Percentiles rank a stretch among this genome's conserved stretches.
Conservation (phyloP, 2,888 invertebrate genomes). For the Pedicia rivosa region DNA sequence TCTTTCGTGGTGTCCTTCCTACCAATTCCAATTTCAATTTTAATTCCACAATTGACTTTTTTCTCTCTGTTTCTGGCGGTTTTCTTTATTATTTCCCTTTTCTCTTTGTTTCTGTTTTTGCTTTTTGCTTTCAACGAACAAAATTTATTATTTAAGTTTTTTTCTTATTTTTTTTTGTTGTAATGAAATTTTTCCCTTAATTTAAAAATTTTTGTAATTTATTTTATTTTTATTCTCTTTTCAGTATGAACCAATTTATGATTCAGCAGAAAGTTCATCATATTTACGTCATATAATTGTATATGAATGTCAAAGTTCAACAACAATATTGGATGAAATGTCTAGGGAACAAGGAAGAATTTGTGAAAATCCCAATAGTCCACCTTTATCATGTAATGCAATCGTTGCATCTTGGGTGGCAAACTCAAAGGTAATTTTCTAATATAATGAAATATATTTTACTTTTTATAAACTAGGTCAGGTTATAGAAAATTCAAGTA, state of each 20-base stretch:
- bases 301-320: constrained; percentile 42
- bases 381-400: constrained; percentile 37
- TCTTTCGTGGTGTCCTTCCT: too few relatives aligned
- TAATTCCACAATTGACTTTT: too few relatives aligned
- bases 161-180: too few relatives aligned
- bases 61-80: too few relatives aligned
- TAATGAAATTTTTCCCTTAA: too few relatives aligned
- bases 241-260: constrained; percentile 11
- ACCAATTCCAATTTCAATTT: too few relatives aligned
- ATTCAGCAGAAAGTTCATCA: constrained; percentile 21
- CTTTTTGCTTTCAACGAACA: too few relatives aligned
- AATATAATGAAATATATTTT: not conserved
- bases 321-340: constrained; percentile 31
- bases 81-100: too few relatives aligned
- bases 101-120: too few relatives aligned
- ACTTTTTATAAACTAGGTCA: not conserved
- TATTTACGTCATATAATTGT: constrained; percentile 44
- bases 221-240: not conserved
- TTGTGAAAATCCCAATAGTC: constrained; percentile 35
- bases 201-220: too few relatives aligned
- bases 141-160: too few relatives aligned
- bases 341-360: constrained; percentile 32
- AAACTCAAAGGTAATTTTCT: constrained; percentile 35
- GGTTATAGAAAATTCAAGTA: too few relatives aligned
- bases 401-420: constrained; percentile 43